Evolutionary conservation across 2,113 vertebrate species (phyloP).

Genomic region (Apeltes quadracus): DNA sequence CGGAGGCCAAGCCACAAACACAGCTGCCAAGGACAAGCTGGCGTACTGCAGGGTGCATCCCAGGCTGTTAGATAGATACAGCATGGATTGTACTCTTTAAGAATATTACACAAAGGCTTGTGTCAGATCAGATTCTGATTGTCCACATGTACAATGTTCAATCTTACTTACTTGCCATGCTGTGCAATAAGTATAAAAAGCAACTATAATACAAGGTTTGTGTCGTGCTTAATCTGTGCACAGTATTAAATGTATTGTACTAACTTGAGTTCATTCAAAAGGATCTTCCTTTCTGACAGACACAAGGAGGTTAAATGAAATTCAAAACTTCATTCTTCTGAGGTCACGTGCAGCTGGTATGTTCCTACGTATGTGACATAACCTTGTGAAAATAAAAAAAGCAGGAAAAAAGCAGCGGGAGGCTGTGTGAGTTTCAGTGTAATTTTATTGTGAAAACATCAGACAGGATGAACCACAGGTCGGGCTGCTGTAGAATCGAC

Average conservation of each 20-base stretch:
- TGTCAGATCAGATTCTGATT: not conserved
- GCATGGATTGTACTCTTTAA: not conserved
- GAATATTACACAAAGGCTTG: not conserved
- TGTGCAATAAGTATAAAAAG: no score
- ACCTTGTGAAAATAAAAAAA: slow-evolving; percentile 7
- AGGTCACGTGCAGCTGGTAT: not conserved
- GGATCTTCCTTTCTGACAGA: not conserved
- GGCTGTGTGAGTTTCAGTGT: slow-evolving; percentile 42
- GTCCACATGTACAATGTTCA: no score
- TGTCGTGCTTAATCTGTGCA: no score
- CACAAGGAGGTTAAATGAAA: not conserved
- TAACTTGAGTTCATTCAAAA: not conserved
- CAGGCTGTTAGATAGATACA: not conserved
- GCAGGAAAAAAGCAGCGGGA: not conserved
- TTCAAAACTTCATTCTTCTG: not conserved
- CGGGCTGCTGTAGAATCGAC: slow-evolving; percentile 28
- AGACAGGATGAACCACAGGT: slow-evolving; percentile 54
- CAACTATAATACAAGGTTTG: no score
- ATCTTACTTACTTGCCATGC: no score
- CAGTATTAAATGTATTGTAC: not conserved
- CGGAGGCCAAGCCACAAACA: slow-evolving; percentile 29
- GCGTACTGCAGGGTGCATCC: not conserved
- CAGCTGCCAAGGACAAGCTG: slow-evolving; percentile 31
- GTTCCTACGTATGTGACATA: not conserved
- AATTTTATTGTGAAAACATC: slow-evolving; percentile 73